Conservation (phyloP, 64 coral and sea anemone genomes). For the Pocillopora damicornis region DNA sequence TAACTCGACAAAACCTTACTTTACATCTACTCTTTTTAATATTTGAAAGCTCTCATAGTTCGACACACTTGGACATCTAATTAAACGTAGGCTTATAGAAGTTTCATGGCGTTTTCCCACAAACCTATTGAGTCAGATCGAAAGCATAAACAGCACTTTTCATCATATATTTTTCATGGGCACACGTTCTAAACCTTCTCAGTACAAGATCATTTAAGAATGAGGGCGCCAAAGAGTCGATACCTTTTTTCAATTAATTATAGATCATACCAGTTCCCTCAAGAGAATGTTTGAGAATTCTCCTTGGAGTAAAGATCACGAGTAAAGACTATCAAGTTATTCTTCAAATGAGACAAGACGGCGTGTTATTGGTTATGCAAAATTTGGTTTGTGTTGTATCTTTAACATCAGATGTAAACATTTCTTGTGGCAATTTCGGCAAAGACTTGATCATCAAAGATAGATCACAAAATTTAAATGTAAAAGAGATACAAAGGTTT, state of each 20-base stretch:
- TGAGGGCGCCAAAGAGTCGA: background rate
- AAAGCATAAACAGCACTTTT: background rate
- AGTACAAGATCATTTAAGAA: background rate
- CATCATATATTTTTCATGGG: conserved; percentile 28
- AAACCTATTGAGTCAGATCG: background rate
- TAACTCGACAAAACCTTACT: background rate
- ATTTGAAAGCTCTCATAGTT: background rate
- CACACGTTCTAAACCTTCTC: background rate
- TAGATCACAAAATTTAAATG: background rate
- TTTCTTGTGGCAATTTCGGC: background rate
- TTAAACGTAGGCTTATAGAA: background rate
- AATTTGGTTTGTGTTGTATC: background rate
- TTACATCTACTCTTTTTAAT: background rate
- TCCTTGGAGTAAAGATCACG: conserved; percentile 2
- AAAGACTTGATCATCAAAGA: background rate
- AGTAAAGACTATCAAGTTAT: background rate
- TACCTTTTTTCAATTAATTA: background rate
- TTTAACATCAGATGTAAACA: background rate
- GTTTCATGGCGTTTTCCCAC: background rate
- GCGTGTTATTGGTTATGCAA: background rate
- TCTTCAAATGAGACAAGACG: background rate
- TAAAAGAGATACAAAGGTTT: background rate
- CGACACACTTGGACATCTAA: background rate
- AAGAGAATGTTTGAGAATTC: background rate
- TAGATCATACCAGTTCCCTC: background rate